Conservation (phyloP, 1,140 invertebrate species). For the Latrodectus geometricus region DNA sequence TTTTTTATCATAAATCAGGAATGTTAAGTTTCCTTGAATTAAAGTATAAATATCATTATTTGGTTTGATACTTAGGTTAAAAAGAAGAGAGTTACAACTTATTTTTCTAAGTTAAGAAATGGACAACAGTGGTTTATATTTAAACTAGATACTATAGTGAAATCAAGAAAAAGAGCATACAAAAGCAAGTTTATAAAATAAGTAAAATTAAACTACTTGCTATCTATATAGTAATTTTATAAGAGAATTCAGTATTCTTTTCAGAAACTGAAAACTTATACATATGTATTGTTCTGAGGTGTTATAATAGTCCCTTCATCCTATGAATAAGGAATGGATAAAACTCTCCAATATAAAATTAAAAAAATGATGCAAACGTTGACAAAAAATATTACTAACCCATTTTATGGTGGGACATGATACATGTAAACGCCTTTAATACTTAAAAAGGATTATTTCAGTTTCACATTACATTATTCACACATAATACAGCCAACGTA, state of each 20-base stretch:
- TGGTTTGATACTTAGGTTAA: no score
- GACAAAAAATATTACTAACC: slow-evolving; percentile 19
- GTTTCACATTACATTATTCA: slow-evolving; percentile 6
- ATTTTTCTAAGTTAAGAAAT: no score
- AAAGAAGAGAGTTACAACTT: no score
- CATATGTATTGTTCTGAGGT: neutral
- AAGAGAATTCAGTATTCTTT: neutral
- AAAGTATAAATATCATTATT: no score
- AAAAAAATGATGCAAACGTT: neutral
- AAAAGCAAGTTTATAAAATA: no score
- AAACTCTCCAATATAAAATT: neutral
- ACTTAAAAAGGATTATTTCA: neutral
- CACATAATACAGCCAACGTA: neutral
- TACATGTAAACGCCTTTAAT: slow-evolving; percentile 28
- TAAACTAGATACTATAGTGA: no score
- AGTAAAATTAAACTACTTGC: neutral
- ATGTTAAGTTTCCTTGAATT: no score
- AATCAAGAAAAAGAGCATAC: no score
- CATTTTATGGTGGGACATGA: slow-evolving; percentile 58
- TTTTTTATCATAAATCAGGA: no score
- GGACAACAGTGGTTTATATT: no score
- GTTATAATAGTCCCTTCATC: neutral
- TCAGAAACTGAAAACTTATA: neutral
- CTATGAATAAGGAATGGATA: neutral
- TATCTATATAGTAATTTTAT: neutral